phyloP scores from a whole-genome alignment of 2,113 vertebrate species.

The Acanthochromis polyacanthus region DNA sequence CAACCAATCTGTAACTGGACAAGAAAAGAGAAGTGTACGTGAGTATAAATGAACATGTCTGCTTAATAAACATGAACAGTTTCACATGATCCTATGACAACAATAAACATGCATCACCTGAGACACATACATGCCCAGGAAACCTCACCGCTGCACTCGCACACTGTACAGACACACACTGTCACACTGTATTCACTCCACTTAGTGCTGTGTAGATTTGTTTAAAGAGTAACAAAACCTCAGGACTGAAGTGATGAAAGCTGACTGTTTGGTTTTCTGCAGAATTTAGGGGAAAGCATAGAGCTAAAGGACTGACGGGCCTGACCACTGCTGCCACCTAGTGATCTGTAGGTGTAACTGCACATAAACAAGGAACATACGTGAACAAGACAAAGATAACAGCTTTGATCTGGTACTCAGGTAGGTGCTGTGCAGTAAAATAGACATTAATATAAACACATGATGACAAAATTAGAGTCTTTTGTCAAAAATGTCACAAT shows the following conservation, averaged over 20 bases:
- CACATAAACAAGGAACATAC: not conserved
- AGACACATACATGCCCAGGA: conserved; percentile 7
- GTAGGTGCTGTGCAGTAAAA: not conserved
- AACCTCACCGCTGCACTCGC: not conserved
- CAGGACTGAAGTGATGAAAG: conserved; percentile 45
- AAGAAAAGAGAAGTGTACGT: not conserved
- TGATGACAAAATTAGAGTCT: not conserved
- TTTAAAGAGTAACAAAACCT: conserved; percentile 42
- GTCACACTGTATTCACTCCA: conserved; percentile 24
- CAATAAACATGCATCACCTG: conserved; percentile 34
- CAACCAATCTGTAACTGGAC: not conserved
- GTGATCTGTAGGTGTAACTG: conserved; percentile 29
- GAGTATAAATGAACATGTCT: conserved; percentile 2
- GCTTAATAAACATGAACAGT: not conserved
- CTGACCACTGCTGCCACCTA: conserved; percentile 47
- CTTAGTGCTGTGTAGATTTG: conserved; percentile 32
- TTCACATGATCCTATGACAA: not conserved
- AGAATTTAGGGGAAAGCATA: conserved; percentile 10
- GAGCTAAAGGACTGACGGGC: not conserved
- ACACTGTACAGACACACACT: not conserved
- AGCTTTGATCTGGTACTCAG: not conserved
- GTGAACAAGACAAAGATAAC: not conserved
- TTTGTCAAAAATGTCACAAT: not conserved
- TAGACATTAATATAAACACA: not conserved
- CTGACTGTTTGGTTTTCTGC: conserved; percentile 39